Evolutionary conservation across 2,113 vertebrate genomes (phyloP), one percentile per base, ranked within the genome.

Genomic region (Phalacrocorax brasilianus): DNA sequence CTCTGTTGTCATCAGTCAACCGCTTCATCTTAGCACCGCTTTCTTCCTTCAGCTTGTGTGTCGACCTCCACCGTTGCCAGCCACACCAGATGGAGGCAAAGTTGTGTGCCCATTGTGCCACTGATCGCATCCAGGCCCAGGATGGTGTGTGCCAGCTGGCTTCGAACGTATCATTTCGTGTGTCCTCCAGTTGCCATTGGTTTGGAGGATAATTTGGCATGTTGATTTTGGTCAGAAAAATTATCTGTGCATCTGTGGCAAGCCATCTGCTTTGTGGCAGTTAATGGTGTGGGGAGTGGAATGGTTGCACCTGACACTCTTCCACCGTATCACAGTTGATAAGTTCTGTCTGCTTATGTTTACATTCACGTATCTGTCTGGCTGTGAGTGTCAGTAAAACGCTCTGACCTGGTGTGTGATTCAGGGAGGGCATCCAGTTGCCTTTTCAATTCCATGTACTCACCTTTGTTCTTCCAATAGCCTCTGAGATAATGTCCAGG

Each of bases 141-240:
- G 12, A 8, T 1, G 7, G 35, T 0, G 0, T 0, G n/a, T 94
- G 96, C 96, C 97, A 97, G 94, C 95, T 97, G 97, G 93, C 97
- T 93, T 68, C 33, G 5, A 67, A 68, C 88, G 55, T 45, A 52
- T 61, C 42, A 20, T 88, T 97, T 91, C 0, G 1, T 12, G 59
- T 68, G 93, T 76, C 89, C 91, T 95, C 88, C 86, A 77, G 42
- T 94, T 95, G 93, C 93, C 85, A 53, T 95, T 94, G 92, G 67
- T 66, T 94, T 91, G 91, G 87, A 97, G 89, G 88, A 53, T 89
- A 77, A 89, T 81, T 92, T 96, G 95, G 71, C 74, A 2, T 11
- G 67, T 84, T 80, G 93, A 47, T 88, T 97, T 96, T 94, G 97
- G 96, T 96, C 76, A 76, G 94, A 49, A 58, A 47, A 88, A 86